Conservation (phyloP, 1,140 invertebrate genomes). For the Pseudobourletiella spinata region DNA sequence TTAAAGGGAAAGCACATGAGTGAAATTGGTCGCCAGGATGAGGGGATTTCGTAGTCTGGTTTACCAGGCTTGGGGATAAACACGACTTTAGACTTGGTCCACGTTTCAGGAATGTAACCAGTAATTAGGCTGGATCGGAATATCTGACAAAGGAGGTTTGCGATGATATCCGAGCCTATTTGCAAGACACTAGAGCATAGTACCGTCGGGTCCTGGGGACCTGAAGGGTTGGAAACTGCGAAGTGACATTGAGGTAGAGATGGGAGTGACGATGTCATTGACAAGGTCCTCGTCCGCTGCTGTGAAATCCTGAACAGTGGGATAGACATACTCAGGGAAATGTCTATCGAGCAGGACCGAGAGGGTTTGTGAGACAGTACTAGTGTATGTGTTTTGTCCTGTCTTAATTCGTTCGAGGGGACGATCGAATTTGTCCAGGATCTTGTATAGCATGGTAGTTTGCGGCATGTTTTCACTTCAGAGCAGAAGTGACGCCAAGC, state of each 20-base stretch:
- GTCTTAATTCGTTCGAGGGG: too few species aligned
- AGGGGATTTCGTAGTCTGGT: too few species aligned
- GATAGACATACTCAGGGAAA: too few species aligned
- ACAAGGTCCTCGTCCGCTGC: not conserved
- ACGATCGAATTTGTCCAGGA: too few species aligned
- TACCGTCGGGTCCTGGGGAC: conserved; percentile 17
- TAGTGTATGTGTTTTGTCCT: not conserved
- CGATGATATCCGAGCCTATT: not conserved
- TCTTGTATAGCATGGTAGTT: too few species aligned
- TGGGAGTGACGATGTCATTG: not conserved
- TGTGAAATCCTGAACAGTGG: too few species aligned
- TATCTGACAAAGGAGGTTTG: not conserved
- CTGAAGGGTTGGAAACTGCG: conserved; percentile 8
- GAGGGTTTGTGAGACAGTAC: not conserved
- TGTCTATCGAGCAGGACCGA: too few species aligned
- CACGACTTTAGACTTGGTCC: conserved; percentile 6
- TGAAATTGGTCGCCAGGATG: too few species aligned
- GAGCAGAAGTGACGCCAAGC: not conserved
- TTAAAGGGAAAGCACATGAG: too few species aligned
- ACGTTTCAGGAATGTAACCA: conserved; percentile 15
- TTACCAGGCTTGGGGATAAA: conserved; percentile 28
- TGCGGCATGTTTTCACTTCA: not conserved
- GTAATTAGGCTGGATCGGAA: conserved; percentile 14
- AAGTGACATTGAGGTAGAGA: conserved; percentile 1
- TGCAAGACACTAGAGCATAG: conserved; percentile 22